Base-by-base conservation (phyloP, 2,113 vertebrate species). In the Eclectus roratus region DNA sequence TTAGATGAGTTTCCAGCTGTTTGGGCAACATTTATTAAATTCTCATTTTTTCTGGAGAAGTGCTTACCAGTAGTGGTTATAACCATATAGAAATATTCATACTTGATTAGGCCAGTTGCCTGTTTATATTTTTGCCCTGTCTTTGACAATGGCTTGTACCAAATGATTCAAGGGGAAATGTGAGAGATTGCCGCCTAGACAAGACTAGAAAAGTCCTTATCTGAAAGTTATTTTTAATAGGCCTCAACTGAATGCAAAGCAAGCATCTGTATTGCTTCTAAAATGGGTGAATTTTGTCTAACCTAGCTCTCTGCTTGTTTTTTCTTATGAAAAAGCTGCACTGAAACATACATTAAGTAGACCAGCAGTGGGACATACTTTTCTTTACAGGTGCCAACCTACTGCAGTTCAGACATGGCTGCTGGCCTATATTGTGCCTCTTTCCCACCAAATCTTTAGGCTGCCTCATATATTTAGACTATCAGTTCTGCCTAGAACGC, bases 21-120 rank as follows among this genome's bases (percentile, higher is more conserved):
- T 93, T 28, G 53, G 68, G 44, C 49, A 90, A 84, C 27, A 84
- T 92, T 92, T 96, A 95, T 95, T 88, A 91, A 84, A 95, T 83
- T 80, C 44, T 77, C 9, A 23, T 9, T 13, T 97, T 96, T 97
- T 89, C 91, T 88, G 37, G n/a, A 82, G 83, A 96, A 91, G n/a
- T 24, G 58, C 33, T 80, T 70, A 93, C 17, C 29, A 78, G 80
- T 60, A 91, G 66, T 24, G 16, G n/a, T 82, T 86, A 47, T 15
- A 88, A 61, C 9, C 18, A 31, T 4, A 41, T 5, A 80, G 39
- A 91, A 86, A 71, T 29, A 7, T 80, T 79, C 7, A 3, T 39
- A 63, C 77, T 88, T 85, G 50, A 89, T 93, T 82, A 85, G 76
- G 20, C 17, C 39, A 78, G 21, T 83, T 89, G 21, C 37, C 23